Base-by-base conservation (phyloP, 2,888 invertebrate species). In the Baronia brevicornis region DNA sequence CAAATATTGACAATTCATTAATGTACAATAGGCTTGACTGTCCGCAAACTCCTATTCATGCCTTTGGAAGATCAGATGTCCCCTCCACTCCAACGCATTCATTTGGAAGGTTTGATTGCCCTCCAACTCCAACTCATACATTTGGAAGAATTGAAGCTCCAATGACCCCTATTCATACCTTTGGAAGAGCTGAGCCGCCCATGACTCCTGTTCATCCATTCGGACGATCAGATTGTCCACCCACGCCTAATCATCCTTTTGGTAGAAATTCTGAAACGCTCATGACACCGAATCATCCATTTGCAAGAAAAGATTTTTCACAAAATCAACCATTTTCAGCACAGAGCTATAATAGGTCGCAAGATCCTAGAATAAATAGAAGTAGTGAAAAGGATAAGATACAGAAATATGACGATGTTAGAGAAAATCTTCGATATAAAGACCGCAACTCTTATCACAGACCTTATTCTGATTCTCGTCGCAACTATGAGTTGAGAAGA, bases 361-460 rank as follows among this genome's bases (percentile, higher is more conserved):
- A 71, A 43, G 77, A 75, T 54, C 73, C 71, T 4, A 69, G 75
- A 45, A 42, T 70, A 7, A 60, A 67, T 38, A 65, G 74, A 59
- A 59, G 43, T 39, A 39, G 51, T 11, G 72, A 75, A 2, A 55
- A 54, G 35, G 68, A 71, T 13, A 44, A 43, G 8, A 39, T 43
- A 35, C 46, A 31, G 2, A 35, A 26, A 7, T 33, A 48, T 3
- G 46, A 54, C 8, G 58, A 64, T 30, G 68, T 68, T 21, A 59
- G 49, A 36, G 68, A 67, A 23, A 54, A 48, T 25, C 40, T 41
- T 2, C 49, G 60, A 36, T 58, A 58, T 38, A 61, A 55, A 26
- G 69, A 73, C n/a, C 55, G 51, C 8, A 44, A 43, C 8, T 22
- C 18, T 5, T 20, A n/a, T n/a, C n/a, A n/a, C n/a, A 54, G 54